A percentile compares a stretch with the other conserved stretches of the same genome.
phyloP scores from a whole-genome alignment of 2,113 vertebrate species.

The Apodemus sylvaticus region DNA sequence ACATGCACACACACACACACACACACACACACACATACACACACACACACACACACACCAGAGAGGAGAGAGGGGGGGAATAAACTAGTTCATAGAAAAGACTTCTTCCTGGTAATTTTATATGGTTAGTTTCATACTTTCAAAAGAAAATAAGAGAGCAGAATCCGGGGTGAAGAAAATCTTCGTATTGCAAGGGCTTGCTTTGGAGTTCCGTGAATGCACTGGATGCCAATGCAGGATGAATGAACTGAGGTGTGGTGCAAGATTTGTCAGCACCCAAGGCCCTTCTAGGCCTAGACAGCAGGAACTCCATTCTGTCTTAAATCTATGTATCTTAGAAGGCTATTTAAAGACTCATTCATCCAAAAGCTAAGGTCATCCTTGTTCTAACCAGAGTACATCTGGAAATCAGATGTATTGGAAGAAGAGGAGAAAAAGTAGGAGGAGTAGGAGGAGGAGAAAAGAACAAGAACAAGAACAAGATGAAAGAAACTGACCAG shows the following conservation, averaged over 20 bases:
- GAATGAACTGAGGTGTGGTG: background rate
- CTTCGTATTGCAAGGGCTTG: background rate
- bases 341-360: background rate
- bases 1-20: background rate
- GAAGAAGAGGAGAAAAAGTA: rapidly evolving
- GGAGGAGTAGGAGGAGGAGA: rapidly evolving
- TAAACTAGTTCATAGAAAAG: background rate
- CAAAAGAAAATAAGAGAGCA: background rate
- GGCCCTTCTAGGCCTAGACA: background rate
- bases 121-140: background rate
- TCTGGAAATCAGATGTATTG: background rate
- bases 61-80: background rate
- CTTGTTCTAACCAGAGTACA: background rate
- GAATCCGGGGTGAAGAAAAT: background rate
- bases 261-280: background rate
- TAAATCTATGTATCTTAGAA: background rate
- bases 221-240: background rate
- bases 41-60: background rate
- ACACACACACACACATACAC: background rate
- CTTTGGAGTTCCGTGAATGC: background rate
- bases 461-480: background rate
- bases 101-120: background rate
- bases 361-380: background rate
- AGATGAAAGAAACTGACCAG: background rate
- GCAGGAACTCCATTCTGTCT: background rate